Conservation (phyloP, 1,140 invertebrate genomes). For the Bombus sylvicola region DNA sequence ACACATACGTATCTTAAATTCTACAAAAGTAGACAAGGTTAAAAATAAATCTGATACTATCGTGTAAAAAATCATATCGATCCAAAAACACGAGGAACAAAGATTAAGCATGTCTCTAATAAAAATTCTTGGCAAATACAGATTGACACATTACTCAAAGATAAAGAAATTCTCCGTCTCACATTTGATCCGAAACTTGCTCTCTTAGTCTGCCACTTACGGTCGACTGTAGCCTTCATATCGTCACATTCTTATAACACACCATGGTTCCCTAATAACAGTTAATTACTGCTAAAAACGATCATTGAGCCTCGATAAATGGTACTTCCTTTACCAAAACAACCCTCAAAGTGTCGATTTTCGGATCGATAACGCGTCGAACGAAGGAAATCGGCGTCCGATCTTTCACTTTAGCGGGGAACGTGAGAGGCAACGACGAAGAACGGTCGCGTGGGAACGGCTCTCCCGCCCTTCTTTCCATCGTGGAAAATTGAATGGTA, state of each 20-base stretch:
- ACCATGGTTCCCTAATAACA: not conserved
- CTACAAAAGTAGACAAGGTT: not conserved
- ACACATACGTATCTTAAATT: no score
- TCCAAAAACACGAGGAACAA: not conserved
- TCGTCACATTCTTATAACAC: not conserved
- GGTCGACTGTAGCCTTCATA: not conserved
- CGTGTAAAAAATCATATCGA: not conserved
- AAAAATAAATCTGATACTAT: not conserved
- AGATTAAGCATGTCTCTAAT: not conserved
- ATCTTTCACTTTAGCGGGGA: conserved; percentile 55
- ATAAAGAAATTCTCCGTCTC: not conserved
- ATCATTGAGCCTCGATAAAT: not conserved
- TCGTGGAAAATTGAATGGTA: conserved; percentile 72
- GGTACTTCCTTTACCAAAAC: not conserved
- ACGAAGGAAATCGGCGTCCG: conserved; percentile 45
- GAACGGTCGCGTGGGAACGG: conserved; percentile 68
- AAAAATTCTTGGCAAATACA: not conserved
- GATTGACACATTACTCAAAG: not conserved
- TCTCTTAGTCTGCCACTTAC: not conserved
- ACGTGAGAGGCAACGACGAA: conserved; percentile 50
- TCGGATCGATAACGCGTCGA: conserved; percentile 16
- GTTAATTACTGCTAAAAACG: not conserved
- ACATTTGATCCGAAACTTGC: not conserved
- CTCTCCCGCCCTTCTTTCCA: conserved; percentile 34
- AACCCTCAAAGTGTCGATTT: not conserved